Percentiles rank a stretch among this genome's conserved stretches.
Evolutionary conservation across 2,113 vertebrate species (phyloP).

Genomic region (Nibea coibor): DNA sequence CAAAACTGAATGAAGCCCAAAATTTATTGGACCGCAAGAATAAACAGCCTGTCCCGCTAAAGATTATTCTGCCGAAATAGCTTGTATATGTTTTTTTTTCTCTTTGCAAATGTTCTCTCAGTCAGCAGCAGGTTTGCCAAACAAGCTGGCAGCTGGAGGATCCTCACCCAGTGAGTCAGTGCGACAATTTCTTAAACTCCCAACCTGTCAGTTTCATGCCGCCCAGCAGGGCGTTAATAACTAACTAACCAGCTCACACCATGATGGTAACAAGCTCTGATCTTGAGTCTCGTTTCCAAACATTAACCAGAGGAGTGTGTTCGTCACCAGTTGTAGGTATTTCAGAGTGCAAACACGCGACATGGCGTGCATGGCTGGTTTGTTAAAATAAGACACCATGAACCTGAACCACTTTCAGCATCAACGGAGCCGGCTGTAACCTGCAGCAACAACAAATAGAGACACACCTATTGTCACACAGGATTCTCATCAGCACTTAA

Average conservation of each 20-base stretch:
- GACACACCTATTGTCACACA: conserved; percentile 45
- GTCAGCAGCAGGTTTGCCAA: conserved; percentile 54
- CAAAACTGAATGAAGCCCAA: conserved; percentile 19
- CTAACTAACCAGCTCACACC: conserved; percentile 18
- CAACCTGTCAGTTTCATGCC: conserved; percentile 32
- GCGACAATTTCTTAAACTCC: conserved; percentile 34
- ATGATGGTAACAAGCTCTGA: conserved; percentile 6
- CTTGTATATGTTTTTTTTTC: conserved; percentile 16
- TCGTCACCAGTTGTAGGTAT: background rate
- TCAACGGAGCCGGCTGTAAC: conserved; percentile 37
- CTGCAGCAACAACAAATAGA: conserved; percentile 40
- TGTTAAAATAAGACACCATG: background rate
- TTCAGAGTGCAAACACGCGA: background rate
- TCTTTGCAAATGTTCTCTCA: conserved; percentile 47
- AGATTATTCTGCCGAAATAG: conserved; percentile 40
- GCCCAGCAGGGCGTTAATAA: conserved; percentile 28
- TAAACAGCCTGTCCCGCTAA: conserved; percentile 47
- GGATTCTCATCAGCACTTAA: conserved; percentile 25
- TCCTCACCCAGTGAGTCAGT: conserved; percentile 52
- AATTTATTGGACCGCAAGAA: conserved; percentile 34
- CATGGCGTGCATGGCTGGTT: background rate
- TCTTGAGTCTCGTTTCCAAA: background rate
- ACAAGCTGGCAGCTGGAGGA: conserved; percentile 51
- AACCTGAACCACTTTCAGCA: conserved; percentile 23
- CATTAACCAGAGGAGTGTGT: background rate